Evolutionary conservation across 2,113 vertebrate species (phyloP), one percentile per base, ranked within the genome.

Genomic region (Pipa parva): DNA sequence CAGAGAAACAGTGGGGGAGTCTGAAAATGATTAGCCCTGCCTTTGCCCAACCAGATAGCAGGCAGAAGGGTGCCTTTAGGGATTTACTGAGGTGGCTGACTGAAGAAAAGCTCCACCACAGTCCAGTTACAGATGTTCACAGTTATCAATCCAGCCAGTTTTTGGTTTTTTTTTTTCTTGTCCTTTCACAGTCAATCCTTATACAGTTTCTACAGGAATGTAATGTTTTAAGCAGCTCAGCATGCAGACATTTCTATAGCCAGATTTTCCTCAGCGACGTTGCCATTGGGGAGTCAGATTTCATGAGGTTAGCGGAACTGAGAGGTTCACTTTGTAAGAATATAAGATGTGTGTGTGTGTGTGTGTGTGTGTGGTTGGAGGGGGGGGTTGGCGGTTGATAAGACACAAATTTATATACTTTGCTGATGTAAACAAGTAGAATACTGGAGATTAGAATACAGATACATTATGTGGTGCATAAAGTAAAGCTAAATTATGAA

Each of bases 21-120:
- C 42, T 27, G 36, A 31, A 59, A 69, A 60, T 69, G 57, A 69
- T 69, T 69, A 69, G 66, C 66, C 57, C 65, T 69, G 56, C 65
- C 65, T 69, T 52, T 62, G 46, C 57, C 65, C 66, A 52, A 69
- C 61, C 57, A 69, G 66, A 69, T 61, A 69, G 48, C 18, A 21
- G 31, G 33, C 57, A 59, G 28, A 33, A 54, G 65, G 66, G 66
- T 17, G 57, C 57, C 66, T 69, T 31, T 42, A 61, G 66, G 66
- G 66, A 61, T 29, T 60, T 61, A 54, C 46, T 17, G 58, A 52
- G 57, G 66, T 54, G 58, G 66, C 66, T 45, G 63, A 65, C 25
- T 65, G 29, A 54, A 50, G 49, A 24, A 45, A 39, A 61, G 56
- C 65, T 25, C 21, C 22, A 27, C 45, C 29, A 10, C 7, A 49